Base-by-base conservation (phyloP, 2,797 vertebrate species). In the Ispidina picta region DNA sequence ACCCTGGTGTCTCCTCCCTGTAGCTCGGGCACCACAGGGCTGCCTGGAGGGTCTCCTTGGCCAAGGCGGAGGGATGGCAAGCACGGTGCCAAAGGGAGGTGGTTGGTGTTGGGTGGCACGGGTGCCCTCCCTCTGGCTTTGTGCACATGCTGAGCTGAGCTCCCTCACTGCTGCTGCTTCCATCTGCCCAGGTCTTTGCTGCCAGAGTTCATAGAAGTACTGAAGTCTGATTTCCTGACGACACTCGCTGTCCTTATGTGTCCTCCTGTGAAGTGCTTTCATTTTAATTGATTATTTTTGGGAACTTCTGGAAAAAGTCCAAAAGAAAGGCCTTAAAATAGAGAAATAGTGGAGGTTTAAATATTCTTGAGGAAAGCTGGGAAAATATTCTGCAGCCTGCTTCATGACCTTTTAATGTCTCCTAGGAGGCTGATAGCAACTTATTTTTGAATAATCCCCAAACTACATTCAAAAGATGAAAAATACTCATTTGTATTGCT, bases 191-290 rank as follows among this genome's bases (percentile, higher is more conserved):
- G 6, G 19, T 4, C 82, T 86, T 12, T 74, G 91, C 92, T 94
- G 94, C 95, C 95, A 92, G 90, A 51, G 91, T 93, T 95, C 87
- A 77, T 90, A 43, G 94, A 93, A 95, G 54, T 41, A 68, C 87
- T 1, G 0, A 48, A 51, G 63, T 63, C 80, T 46, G 2, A 83
- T 80, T 73, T 56, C 86, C 76, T 87, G 72, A 80, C 7, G 23
- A 6, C 73, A 3, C 26, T 87, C 5, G 44, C 84, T 93, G 92
- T 92, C 79, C 91, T 94, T 69, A 90, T 0, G 20, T 4, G 76
- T 84, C 92, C 69, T 78, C 51, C 23, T 5, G 56, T 5, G 23
- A 70, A 84, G 66, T 1, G 0, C 72, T 79, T 71, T 70, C 9
- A 0, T 29, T 62, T 86, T 39, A 75, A 63, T 58, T 55, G 20